Conservation (phyloP, 2,113 vertebrate species). For the Murina feae region DNA sequence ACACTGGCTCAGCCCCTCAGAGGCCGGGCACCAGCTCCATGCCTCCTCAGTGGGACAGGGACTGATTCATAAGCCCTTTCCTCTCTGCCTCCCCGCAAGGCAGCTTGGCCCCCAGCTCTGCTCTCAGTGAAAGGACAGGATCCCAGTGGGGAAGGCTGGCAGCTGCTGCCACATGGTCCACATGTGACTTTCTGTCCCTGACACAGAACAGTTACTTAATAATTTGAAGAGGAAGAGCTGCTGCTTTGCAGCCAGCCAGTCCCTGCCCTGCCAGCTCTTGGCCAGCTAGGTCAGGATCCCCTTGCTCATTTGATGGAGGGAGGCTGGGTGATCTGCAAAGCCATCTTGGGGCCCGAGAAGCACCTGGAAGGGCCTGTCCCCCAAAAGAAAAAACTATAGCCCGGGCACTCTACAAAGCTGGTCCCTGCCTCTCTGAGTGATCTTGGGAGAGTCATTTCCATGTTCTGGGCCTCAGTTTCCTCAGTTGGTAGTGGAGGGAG, state of each 20-base stretch:
- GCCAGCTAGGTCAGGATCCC: background rate
- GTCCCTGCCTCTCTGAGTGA: background rate
- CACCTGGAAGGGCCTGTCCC: background rate
- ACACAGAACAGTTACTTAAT: background rate
- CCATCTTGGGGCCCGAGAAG: background rate
- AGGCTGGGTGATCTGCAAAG: background rate
- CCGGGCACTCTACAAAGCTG: background rate
- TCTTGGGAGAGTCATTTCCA: background rate
- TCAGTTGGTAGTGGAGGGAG: background rate
- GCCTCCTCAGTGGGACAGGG: background rate
- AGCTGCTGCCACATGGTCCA: background rate
- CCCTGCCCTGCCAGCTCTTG: background rate
- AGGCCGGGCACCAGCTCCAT: background rate
- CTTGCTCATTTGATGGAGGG: background rate
- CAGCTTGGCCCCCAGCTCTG: background rate
- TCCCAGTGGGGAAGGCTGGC: background rate
- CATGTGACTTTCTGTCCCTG: background rate
- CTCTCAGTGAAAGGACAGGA: background rate
- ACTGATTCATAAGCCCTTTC: background rate
- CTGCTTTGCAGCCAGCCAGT: background rate
- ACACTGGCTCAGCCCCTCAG: background rate
- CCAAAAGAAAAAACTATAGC: background rate
- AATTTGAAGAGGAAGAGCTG: background rate
- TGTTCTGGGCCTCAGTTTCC: background rate
- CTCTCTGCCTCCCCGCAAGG: background rate